A percentile compares a stretch with the other conserved stretches of the same genome.
Evolutionary conservation across 64 coral and sea anemone species (phyloP).

Genomic region (Trachythela sp.): DNA sequence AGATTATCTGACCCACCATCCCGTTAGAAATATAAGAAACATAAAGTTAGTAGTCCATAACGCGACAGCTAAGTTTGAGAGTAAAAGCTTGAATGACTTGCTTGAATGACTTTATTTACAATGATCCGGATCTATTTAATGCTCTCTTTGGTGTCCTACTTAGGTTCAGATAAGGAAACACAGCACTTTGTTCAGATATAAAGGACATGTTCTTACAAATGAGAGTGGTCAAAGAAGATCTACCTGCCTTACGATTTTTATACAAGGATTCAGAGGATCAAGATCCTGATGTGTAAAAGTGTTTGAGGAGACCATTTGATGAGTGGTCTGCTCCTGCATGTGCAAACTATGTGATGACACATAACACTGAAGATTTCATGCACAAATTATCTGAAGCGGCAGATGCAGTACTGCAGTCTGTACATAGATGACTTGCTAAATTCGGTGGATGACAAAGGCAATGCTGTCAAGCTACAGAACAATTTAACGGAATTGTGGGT

Average conservation of each 20-base stretch:
- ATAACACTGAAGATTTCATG: not conserved
- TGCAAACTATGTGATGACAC: not conserved
- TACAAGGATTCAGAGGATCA: not conserved
- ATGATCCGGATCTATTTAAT: not conserved
- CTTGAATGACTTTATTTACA: slow-evolving; percentile 1
- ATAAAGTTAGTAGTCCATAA: not conserved
- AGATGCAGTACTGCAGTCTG: too few species aligned
- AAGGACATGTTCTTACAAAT: slow-evolving; percentile 17
- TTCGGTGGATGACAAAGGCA: too few species aligned
- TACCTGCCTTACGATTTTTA: not conserved
- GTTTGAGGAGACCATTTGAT: slow-evolving; percentile 9
- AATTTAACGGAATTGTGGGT: too few species aligned
- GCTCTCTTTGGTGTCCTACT: not conserved
- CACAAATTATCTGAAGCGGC: too few species aligned
- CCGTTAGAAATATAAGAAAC: not conserved
- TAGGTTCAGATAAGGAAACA: not conserved
- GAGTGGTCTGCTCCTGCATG: not conserved
- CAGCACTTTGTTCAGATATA: not conserved
- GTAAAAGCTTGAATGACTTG: not conserved
- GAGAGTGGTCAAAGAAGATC: not conserved
- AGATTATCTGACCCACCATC: not conserved
- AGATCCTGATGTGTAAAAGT: not conserved
- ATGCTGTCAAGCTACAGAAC: too few species aligned
- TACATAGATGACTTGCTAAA: too few species aligned
- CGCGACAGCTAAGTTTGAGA: not conserved